Evolutionary conservation across 2,797 vertebrate genomes (phyloP).

Genomic region (Sebastes itinus): DNA sequence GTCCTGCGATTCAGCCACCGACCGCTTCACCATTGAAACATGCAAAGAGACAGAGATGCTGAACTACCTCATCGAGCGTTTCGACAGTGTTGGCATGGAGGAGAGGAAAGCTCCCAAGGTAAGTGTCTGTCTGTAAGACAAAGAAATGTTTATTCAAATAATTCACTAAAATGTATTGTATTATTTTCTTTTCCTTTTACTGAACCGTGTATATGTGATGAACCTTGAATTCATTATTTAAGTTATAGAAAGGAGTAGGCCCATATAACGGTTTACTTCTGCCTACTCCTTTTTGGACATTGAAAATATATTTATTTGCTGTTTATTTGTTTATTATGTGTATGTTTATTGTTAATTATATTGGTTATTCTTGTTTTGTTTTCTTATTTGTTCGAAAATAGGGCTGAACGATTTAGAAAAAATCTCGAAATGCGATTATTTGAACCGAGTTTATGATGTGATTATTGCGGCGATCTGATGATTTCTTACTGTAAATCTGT

Average conservation of each 20-base stretch:
- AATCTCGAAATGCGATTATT: too few relatives aligned
- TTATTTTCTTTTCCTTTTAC: not conserved
- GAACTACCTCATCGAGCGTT: constrained; percentile 99
- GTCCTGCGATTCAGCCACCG: constrained; percentile 89
- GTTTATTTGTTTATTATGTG: not conserved
- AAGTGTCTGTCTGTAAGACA: constrained; percentile 8
- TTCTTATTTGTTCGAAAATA: not conserved
- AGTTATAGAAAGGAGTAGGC: not conserved
- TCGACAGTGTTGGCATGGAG: constrained; percentile 99
- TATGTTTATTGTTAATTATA: not conserved
- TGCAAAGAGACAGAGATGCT: constrained; percentile 99
- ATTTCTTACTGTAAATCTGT: too few relatives aligned
- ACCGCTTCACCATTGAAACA: constrained; percentile 96
- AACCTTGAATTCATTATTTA: not conserved
- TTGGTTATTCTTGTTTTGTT: not conserved
- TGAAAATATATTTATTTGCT: not conserved
- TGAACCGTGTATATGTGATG: not conserved
- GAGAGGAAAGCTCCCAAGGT: constrained; percentile 99
- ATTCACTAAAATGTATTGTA: not conserved
- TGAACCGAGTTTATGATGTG: too few relatives aligned
- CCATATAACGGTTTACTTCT: not conserved
- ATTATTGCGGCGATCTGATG: too few relatives aligned
- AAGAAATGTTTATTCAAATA: not conserved
- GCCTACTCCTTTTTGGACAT: not conserved
- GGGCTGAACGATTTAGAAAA: too few relatives aligned